Base-by-base conservation (phyloP, 2,113 vertebrate genomes). In the Cebus imitator region DNA sequence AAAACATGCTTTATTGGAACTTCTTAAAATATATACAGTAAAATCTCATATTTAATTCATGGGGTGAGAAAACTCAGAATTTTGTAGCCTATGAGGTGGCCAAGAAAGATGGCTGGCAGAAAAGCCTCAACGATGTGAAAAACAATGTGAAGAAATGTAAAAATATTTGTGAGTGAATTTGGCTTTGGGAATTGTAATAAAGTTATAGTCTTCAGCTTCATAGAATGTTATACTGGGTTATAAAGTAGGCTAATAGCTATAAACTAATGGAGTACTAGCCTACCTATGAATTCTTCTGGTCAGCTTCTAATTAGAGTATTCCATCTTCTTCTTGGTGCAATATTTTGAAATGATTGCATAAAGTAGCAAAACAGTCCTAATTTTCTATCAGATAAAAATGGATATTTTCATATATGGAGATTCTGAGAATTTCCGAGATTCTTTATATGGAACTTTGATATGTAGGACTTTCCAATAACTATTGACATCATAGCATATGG, bases 41-140 rank as follows among this genome's bases (percentile, higher is more conserved):
- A 94, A 89, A 55, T 68, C 27, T 91, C 8, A 86, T 43, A 90
- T 93, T 97, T 96, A 96, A 79, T 18, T 91, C 48, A 87, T 76
- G n/a, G 43, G 91, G 90, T 95, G 3, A 94, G 45, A 95, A 73
- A 81, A 72, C 68, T 32, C 58, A 96, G 25, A 84, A 58, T 72
- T 94, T 90, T 84, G 17, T 91, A 57, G 37, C 21, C 16, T 87
- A 57, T 66, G 37, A 52, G 52, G 6, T 48, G n/a, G 55, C 45
- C 90, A 87, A 86, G 75, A 58, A 95, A 7, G 6, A n/a, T 64
- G 20, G 8, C 10, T 95, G 52, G 50, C 81, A 94, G 85, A 50
- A 91, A 94, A 95, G 2, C 12, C 88, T 97, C 88, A 91, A 81
- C 37, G 90, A 27, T 8, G 8, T 81, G 23, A 91, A n/a, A 87